Evolutionary conservation across 1,140 invertebrate genomes (phyloP), one percentile per base, ranked within the genome.

Genomic region (Ditylenchus dipsaci): DNA sequence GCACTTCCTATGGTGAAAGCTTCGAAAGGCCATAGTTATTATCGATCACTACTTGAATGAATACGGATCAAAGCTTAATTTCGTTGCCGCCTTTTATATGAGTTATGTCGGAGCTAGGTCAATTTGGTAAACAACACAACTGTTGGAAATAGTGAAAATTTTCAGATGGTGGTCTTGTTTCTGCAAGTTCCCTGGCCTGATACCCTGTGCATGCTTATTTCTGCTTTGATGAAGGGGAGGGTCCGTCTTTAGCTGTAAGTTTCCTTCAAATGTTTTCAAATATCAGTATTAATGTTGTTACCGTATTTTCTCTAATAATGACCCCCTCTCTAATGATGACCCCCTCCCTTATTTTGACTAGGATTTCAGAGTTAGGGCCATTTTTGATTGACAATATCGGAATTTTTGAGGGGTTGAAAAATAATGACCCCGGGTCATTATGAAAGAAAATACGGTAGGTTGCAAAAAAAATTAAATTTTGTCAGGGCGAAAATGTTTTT

Each of bases 111-210:
- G 3, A 38, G 33, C 33, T 38, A 38, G 33, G 33, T 38, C n/a
- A n/a, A n/a, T n/a, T n/a, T 38, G 33, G 33, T 38, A 11, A 61
- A 61, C 59, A 21, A n/a, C n/a, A n/a, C n/a, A 42, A 23, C 19
- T 30, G 1, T 30, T 61, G n/a, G 21, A 9, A 56, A 13, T 56
- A 13, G 3, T 56, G 3, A 29, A 26, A 3, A 45, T 21, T 61
- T 21, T 61, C 17, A 26, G 19, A 61, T 21, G 53, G 27, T 29
- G 53, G 19, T 21, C 9, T 15, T 59, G 3, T 56, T 56, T 13
- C 29, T 56, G 23, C n/a, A 65, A 19, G 57, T 65, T 21, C 63
- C 63, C n/a, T 65, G 63, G 63, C 63, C 63, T 5, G 63, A 65
- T n/a, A 26, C n/a, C 59, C 64, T 65, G 19, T 65, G 19, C 63